Evolutionary conservation across 2,888 invertebrate species (phyloP).

Genomic region (Sycophila texana): DNA sequence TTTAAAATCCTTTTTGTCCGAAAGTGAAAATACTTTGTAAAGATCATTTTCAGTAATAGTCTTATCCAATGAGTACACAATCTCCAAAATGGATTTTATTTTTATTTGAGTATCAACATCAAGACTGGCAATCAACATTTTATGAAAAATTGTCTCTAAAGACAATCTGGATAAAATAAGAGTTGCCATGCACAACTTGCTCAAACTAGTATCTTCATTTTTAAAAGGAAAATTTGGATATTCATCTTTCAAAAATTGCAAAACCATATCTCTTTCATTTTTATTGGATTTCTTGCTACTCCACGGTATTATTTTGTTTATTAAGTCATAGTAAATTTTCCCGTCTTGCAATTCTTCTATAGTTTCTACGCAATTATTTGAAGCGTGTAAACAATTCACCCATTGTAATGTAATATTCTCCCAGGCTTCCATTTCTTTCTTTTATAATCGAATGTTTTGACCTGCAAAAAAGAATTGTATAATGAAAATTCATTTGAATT

Average conservation of each 20-base stretch:
- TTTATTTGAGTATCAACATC: slow-evolving; percentile 77
- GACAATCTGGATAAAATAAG: slow-evolving; percentile 78
- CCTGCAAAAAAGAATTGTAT: too few relatives aligned
- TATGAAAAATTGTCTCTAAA: slow-evolving; percentile 77
- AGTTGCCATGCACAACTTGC: slow-evolving; percentile 76
- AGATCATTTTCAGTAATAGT: slow-evolving; percentile 76
- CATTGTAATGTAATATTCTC: slow-evolving; percentile 45
- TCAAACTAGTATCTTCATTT: slow-evolving; percentile 68
- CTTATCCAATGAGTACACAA: slow-evolving; percentile 76
- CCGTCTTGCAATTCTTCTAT: slow-evolving; percentile 63
- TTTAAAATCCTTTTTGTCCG: slow-evolving; percentile 49
- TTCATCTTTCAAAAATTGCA: slow-evolving; percentile 63
- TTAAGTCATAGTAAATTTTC: slow-evolving; percentile 63
- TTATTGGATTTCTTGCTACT: not conserved
- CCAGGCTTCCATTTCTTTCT: slow-evolving; percentile 39
- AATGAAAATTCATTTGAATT: too few relatives aligned
- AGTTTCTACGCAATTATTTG: slow-evolving; percentile 38
- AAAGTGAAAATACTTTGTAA: slow-evolving; percentile 73
- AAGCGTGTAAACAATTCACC: slow-evolving; percentile 36
- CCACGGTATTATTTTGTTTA: slow-evolving; percentile 62
- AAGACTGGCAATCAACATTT: slow-evolving; percentile 78
- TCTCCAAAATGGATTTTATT: slow-evolving; percentile 78
- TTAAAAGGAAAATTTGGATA: slow-evolving; percentile 77
- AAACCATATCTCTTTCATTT: slow-evolving; percentile 16
- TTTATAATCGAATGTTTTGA: not conserved